Conservation (phyloP, 64 coral and sea anemone genomes). For the Porites australiensis region DNA sequence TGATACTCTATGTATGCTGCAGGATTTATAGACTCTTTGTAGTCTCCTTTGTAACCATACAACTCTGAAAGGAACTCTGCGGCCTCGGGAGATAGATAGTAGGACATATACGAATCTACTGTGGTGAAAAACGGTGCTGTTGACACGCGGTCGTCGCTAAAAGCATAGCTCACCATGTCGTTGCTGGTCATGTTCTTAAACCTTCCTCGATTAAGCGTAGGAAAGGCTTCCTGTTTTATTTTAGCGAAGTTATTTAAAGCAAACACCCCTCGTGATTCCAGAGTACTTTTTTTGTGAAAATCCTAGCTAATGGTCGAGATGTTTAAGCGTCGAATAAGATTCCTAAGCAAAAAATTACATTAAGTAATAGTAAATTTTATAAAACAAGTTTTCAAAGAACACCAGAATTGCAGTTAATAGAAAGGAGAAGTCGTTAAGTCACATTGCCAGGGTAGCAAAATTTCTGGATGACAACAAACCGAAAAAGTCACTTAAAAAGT, state of each 20-base stretch:
- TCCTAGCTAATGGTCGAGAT: conserved; percentile 77
- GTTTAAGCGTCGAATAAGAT: conserved; percentile 66
- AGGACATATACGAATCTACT: conserved; percentile 83
- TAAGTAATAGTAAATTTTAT: not conserved
- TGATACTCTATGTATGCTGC: conserved; percentile 80
- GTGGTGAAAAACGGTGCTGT: conserved; percentile 69
- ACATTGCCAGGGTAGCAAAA: too few species aligned
- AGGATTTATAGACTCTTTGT: conserved; percentile 80
- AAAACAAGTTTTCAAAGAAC: too few species aligned
- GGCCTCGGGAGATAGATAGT: conserved; percentile 73
- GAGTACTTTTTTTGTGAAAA: conserved; percentile 63
- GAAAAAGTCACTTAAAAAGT: too few species aligned
- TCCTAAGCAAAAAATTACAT: not conserved
- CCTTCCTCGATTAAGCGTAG: conserved; percentile 47
- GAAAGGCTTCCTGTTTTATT: conserved; percentile 75
- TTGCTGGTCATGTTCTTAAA: conserved; percentile 85
- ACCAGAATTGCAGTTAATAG: too few species aligned
- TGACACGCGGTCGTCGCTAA: conserved; percentile 58
- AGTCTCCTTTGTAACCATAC: conserved; percentile 91
- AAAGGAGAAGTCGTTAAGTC: too few species aligned
- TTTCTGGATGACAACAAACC: too few species aligned
- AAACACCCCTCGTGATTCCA: conserved; percentile 75
- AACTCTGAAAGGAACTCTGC: conserved; percentile 83
- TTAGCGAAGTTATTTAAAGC: conserved; percentile 53
- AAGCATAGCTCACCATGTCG: conserved; percentile 73